Conservation (phyloP, 2,113 vertebrate species). For the Hemichromis elongatus region DNA sequence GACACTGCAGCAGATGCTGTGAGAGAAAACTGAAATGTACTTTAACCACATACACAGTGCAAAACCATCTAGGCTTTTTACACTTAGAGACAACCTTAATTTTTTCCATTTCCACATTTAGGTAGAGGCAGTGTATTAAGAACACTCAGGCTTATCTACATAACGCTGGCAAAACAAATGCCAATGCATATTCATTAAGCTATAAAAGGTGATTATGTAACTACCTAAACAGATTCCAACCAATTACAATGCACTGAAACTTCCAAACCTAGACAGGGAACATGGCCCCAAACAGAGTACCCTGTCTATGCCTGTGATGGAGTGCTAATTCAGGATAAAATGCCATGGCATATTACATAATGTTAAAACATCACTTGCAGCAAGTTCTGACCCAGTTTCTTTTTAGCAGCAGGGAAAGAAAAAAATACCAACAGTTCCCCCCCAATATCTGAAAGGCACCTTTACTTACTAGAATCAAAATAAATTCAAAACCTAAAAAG, state of each 20-base stretch:
- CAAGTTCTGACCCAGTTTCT: constrained; percentile 59
- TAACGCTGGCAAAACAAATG: not conserved
- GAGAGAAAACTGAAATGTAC: not conserved
- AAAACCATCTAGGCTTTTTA: not conserved
- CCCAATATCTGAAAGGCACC: constrained; percentile 10
- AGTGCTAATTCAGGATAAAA: constrained; percentile 42
- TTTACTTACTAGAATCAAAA: not conserved
- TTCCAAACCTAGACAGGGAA: not conserved
- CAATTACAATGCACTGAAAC: not conserved
- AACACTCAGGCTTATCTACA: not conserved
- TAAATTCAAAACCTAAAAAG: not conserved
- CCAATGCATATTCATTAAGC: not conserved
- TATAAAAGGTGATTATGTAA: not conserved
- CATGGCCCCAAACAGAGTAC: not conserved
- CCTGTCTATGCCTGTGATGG: not conserved
- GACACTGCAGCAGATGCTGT: not conserved
- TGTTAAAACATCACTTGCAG: constrained; percentile 55
- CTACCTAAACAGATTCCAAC: not conserved
- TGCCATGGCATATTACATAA: constrained; percentile 56
- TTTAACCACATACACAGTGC: not conserved
- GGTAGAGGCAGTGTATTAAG: not conserved
- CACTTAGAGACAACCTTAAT: not conserved
- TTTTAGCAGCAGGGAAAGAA: not conserved
- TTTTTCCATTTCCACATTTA: not conserved
- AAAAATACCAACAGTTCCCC: not conserved